Conservation (phyloP, 2,113 vertebrate genomes). For the Neolamprologus toae region DNA sequence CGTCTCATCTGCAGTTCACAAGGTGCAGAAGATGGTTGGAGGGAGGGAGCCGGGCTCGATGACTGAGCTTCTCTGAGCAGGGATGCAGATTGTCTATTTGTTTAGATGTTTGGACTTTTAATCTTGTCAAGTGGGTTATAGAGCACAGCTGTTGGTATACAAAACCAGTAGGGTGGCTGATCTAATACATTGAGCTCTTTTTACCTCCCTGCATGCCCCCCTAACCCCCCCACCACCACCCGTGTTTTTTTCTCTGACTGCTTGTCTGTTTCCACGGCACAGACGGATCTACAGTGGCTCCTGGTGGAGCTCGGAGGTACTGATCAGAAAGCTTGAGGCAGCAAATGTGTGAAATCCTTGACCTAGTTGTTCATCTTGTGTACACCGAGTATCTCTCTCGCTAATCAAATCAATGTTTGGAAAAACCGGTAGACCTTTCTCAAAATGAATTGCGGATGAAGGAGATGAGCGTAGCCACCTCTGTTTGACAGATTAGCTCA, state of each 20-base stretch:
- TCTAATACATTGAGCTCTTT: slow-evolving; percentile 56
- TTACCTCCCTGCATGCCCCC: slow-evolving; percentile 22
- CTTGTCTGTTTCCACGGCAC: not conserved
- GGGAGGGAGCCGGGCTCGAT: not conserved
- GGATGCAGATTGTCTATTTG: slow-evolving; percentile 61
- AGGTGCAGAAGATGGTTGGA: slow-evolving; percentile 1
- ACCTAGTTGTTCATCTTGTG: slow-evolving; percentile 23
- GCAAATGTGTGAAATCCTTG: slow-evolving; percentile 16
- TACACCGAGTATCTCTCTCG: not conserved
- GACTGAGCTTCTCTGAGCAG: slow-evolving; percentile 16
- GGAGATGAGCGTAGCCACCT: not conserved
- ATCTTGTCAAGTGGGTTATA: slow-evolving; percentile 65
- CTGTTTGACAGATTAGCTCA: not conserved
- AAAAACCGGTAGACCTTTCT: not conserved
- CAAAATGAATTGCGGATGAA: not conserved
- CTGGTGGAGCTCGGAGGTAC: slow-evolving; percentile 41
- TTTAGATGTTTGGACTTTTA: slow-evolving; percentile 64
- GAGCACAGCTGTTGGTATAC: slow-evolving; percentile 61
- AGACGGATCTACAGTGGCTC: slow-evolving; percentile 53
- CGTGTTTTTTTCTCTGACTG: not conserved
- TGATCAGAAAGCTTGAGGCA: not conserved
- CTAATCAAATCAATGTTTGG: slow-evolving; percentile 11
- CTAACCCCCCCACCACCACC: not conserved
- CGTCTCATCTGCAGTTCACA: slow-evolving; percentile 33
- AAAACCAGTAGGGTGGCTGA: slow-evolving; percentile 61